phyloP scores from a whole-genome alignment of 2,113 vertebrate species.

The Melanostigma gelatinosum region DNA sequence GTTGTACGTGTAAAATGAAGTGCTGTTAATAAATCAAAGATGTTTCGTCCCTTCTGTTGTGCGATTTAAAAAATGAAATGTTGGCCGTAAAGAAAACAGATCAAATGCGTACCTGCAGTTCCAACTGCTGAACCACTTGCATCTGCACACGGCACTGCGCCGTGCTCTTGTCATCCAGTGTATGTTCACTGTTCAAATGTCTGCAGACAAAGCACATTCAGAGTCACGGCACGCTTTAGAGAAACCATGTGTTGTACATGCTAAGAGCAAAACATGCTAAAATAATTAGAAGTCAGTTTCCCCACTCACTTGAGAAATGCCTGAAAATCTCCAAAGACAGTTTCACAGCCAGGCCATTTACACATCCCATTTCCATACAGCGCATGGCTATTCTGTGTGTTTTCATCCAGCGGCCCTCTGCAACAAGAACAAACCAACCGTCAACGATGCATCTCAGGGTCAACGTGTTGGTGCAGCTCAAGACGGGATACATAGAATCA shows the following conservation, averaged over 20 bases:
- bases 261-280: neutral
- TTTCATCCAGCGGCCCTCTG: constrained; percentile 89
- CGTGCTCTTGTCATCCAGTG: constrained; percentile 98
- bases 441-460: neutral
- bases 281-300: neutral
- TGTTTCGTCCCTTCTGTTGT: neutral
- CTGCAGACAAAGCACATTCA: constrained; percentile 80
- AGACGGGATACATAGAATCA: neutral
- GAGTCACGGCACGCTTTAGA: neutral
- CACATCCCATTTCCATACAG: constrained; percentile 98
- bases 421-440: constrained; percentile 1
- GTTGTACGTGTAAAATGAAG: neutral
- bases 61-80: neutral
- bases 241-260: neutral
- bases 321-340: constrained; percentile 95
- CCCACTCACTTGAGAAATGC: constrained; percentile 95
- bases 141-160: constrained; percentile 99
- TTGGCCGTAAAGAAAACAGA: neutral
- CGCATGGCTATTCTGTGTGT: constrained; percentile 86
- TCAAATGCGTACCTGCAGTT: constrained; percentile 89
- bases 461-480: neutral
- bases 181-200: constrained; percentile 98
- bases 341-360: constrained; percentile 98
- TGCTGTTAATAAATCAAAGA: neutral
- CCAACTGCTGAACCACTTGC: constrained; percentile 99